Conservation (phyloP, 2,113 vertebrate genomes). For the Odontesthes bonariensis region DNA sequence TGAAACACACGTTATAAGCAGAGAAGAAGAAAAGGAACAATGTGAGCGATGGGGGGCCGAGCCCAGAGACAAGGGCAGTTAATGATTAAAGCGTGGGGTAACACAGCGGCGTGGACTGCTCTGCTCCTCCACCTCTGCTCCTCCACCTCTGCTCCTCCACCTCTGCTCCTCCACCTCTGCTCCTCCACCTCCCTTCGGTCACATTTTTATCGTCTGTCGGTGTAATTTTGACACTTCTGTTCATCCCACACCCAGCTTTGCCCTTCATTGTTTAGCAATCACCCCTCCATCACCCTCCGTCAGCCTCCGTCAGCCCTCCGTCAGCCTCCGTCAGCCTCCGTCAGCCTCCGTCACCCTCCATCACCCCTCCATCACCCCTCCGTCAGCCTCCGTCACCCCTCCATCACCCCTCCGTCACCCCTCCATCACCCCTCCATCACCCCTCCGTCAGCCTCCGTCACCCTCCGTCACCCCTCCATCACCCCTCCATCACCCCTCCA, state of each 20-base stretch:
- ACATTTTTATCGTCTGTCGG: conserved; percentile 40
- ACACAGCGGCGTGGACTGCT: conserved; percentile 81
- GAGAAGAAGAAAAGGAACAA: too few species aligned
- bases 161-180: conserved; percentile 28
- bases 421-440: conserved; percentile 41
- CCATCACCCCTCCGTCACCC: conserved; percentile 19
- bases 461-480: conserved; percentile 13
- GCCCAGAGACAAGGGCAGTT: conserved; percentile 93
- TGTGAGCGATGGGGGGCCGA: conserved; percentile 80
- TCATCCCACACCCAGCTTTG: conserved; percentile 37
- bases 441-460: conserved; percentile 1
- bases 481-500: conserved; percentile 30
- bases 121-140: conserved; percentile 33
- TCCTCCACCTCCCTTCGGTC: conserved; percentile 37
- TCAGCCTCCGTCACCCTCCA: too few species aligned
- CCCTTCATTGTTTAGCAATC: conserved; percentile 25
- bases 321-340: conserved; percentile 31
- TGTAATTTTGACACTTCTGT: conserved; percentile 63
- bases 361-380: too few species aligned
- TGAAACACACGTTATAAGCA: too few species aligned
- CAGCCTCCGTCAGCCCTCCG: conserved; percentile 23
- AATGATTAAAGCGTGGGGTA: conserved; percentile 91
- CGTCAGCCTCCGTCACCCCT: conserved; percentile 32
- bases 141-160: conserved; percentile 23
- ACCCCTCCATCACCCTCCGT: conserved; percentile 26